Evolutionary conservation across 2,888 invertebrate species (phyloP), one percentile per base, ranked within the genome.

Genomic region (Toxonevra muliebris): DNA sequence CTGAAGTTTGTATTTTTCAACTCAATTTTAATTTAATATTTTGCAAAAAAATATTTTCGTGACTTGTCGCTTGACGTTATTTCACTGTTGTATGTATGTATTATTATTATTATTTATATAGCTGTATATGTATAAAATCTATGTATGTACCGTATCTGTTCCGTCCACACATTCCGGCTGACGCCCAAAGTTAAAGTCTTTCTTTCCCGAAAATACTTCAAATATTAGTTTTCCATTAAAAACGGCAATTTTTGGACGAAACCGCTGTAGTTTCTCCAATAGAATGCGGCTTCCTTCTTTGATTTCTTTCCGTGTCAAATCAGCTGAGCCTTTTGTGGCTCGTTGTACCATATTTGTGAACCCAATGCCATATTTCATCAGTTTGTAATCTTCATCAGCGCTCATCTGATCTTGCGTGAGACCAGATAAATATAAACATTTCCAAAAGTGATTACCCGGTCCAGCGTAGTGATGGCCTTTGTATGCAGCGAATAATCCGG

Each of bases 381-480:
- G 87, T 87, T 95, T 95, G 83, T 92, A 94, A 86, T 98, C 98
- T 86, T 98, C 97, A 80, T 97, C 96, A 2, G 97, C 96, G 78
- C 93, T 96, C 92, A 98, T 93, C 83, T 96, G 97, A 82, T 97
- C 96, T 69, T 95, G 90, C 15, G 97, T 97, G 68, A 98, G 88
- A 9, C 97, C 97, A 59, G 97, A 95, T 75, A 97, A 87, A 86
- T 95, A 97, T 72, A 98, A 88, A 85, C 97, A 98, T 88, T 97
- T 97, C 98, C 98, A 98, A 88, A 98, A 98, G 88, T 98, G 98
- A 87, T 98, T 98, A 57, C 98, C 98, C 57, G 97, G 97, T 62
- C 98, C 98, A 64, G 98, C 97, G 88, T 98, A 98, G 87, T 98
- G 97, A 87, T 98, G 98, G 2, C 97, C 97, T 86, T 97, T 96